Base-by-base conservation (phyloP, 2,888 invertebrate genomes). In the Teleogryllus oceanicus region DNA sequence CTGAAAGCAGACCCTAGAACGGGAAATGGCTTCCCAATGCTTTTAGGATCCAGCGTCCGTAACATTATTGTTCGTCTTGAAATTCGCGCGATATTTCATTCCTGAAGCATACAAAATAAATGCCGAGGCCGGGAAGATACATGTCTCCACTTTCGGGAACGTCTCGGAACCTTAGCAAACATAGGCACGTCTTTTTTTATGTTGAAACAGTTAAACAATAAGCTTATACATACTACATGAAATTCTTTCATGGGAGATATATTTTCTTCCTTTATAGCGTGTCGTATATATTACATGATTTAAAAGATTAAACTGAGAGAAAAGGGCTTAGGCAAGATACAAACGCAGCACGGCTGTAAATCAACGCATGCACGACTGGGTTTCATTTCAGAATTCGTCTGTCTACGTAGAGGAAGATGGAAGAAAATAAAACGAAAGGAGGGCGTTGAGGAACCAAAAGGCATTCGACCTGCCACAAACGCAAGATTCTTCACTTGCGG, bases 31-130 rank as follows among this genome's bases (percentile, higher is more conserved):
- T 18, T 62, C 62, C 62, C 13, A 62, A 62, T 18, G 62, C 62
- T 62, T n/a, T 62, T 62, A 62, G 62, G 16, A 18, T 16, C 62
- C 62, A 62, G n/a, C 62, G 4, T 62, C 62, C n/a, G n/a, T 18
- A 62, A n/a, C 12, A 62, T 62, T 62, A 62, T 62, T 62, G 62
- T 62, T 62, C 62, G 62, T 62, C 62, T 62, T 62, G n/a, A 62
- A 62, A 18, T 62, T 62, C 62, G 3, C n/a, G 62, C n/a, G 3
- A 62, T 62, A 62, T 62, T 62, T 62, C 62, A 37, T 37, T 62
- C n/a, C 62, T 62, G 62, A 62, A 62, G 62, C 62, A 62, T 62
- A 62, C 62, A 62, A 62, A 62, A 62, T 62, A 62, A 62, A 62
- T 62, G 62, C 62, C 16, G 13, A 12, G 62, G 62, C n/a, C 11